Percentiles rank a stretch among this genome's conserved stretches.
phyloP scores from a whole-genome alignment of 30 jellyfish, hydroid and myxozoan genomes.

The Hydractinia echinata region DNA sequence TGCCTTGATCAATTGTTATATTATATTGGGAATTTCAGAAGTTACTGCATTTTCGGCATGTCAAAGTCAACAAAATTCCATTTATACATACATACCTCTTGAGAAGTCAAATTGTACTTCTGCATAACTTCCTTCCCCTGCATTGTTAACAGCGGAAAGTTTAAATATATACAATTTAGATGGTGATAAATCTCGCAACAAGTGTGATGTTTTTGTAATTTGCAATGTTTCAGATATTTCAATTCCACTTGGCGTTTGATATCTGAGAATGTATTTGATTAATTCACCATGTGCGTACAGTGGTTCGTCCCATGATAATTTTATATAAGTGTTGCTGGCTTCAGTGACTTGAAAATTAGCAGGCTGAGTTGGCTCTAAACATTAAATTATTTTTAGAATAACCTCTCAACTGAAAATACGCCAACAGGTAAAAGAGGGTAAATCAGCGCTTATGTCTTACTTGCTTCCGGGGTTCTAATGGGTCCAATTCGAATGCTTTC shows the following conservation, averaged over 20 bases:
- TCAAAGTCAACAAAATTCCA: too few species aligned
- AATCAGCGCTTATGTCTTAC: slow-evolving; percentile 29
- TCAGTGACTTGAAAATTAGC: slow-evolving; percentile 39
- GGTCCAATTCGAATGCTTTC: slow-evolving; percentile 85
- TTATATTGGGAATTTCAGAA: too few species aligned
- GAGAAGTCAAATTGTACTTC: slow-evolving; percentile 58
- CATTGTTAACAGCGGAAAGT: slow-evolving; percentile 71
- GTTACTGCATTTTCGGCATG: too few species aligned
- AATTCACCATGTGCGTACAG: slow-evolving; percentile 49
- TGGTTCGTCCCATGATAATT: slow-evolving; percentile 74
- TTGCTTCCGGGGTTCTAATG: slow-evolving; percentile 71
- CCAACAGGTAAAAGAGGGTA: neutral
- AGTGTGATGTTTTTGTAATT: neutral
- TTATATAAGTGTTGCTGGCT: slow-evolving; percentile 63
- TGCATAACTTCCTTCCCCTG: slow-evolving; percentile 63
- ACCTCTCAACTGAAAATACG: neutral
- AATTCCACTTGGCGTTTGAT: slow-evolving; percentile 38
- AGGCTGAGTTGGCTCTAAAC: slow-evolving; percentile 58
- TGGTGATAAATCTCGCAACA: slow-evolving; percentile 31
- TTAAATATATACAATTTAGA: slow-evolving; percentile 51
- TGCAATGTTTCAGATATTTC: neutral
- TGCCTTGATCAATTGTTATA: too few species aligned
- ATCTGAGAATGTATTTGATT: slow-evolving; percentile 39
- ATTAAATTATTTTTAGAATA: neutral
- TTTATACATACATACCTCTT: slow-evolving; percentile 37